phyloP scores from a whole-genome alignment of 2,888 invertebrate species.

The Brachyptera putata region DNA sequence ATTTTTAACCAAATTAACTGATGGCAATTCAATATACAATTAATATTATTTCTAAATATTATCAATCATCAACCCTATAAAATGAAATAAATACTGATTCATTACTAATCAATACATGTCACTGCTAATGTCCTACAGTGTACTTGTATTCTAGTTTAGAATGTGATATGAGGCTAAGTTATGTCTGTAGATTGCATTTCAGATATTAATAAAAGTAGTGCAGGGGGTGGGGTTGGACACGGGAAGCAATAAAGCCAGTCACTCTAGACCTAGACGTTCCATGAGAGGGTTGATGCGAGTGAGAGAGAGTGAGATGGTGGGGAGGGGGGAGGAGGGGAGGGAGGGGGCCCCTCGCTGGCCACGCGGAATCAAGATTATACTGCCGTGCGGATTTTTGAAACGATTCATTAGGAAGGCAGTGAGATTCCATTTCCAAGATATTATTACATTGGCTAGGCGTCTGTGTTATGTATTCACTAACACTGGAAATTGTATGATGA shows the following conservation, averaged over 20 bases:
- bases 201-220: slow-evolving; percentile 20
- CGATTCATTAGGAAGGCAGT: slow-evolving; percentile 40
- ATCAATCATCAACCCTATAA: too few species aligned
- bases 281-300: too few species aligned
- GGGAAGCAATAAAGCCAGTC: slow-evolving; percentile 21
- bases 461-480: too few species aligned
- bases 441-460: neutral
- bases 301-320: neutral
- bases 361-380: slow-evolving; percentile 38
- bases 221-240: slow-evolving; percentile 5
- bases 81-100: too few species aligned
- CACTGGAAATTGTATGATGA: too few species aligned
- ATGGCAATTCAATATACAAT: too few species aligned
- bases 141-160: slow-evolving; percentile 17
- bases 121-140: neutral
- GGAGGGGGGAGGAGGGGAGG: neutral
- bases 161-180: slow-evolving; percentile 4
- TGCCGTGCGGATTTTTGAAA: slow-evolving; percentile 42
- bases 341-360: slow-evolving; percentile 17
- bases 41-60: too few species aligned
- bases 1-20: too few species aligned
- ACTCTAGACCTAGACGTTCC: slow-evolving; percentile 5
- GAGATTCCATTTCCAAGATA: slow-evolving; percentile 17
- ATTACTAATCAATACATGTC: too few species aligned
- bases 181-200: slow-evolving; percentile 21